These are phyloP conservation scores for Meandrina meandrites DNA, from an alignment of 92 coral and sea anemone genomes.

Conservation along the genomic window DNA sequence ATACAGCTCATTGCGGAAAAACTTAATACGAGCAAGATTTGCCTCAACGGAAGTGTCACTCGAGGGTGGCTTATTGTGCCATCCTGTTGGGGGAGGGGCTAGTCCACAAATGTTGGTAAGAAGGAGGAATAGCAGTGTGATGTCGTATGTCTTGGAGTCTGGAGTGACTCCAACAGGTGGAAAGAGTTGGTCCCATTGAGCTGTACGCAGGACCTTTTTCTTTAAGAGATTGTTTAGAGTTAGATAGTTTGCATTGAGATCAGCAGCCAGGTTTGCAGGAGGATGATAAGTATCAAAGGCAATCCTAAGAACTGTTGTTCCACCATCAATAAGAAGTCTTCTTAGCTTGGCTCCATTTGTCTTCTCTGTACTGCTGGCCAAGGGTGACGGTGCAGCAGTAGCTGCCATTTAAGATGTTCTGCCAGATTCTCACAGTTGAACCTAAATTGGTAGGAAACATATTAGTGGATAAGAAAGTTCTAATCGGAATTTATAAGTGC, in stretches of 20 bases:
- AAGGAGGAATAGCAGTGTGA: neutral
- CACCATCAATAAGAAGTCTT: too few species aligned
- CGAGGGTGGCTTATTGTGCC: neutral
- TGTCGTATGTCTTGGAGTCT: neutral
- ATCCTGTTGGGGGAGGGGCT: neutral
- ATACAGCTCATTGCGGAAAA: constrained; percentile 4
- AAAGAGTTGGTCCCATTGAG: constrained; percentile 5
- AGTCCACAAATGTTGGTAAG: constrained; percentile 4
- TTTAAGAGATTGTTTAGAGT: neutral
- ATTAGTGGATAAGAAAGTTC: too few species aligned
- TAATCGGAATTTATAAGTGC: too few species aligned
- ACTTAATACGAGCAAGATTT: neutral
- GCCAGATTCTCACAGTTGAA: too few species aligned
- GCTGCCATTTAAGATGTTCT: too few species aligned
- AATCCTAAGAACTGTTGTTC: too few species aligned
- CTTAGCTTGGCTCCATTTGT: too few species aligned
- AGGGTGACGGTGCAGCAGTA: too few species aligned
- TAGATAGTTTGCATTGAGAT: neutral
- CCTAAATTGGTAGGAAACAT: too few species aligned
- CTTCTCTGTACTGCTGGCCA: too few species aligned
- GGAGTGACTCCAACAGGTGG: neutral
- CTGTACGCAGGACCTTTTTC: neutral
- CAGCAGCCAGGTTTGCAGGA: neutral
- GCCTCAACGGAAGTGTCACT: neutral
- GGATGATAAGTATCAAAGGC: neutral